Base-by-base conservation (phyloP, 2,888 invertebrate species). In the Octonoba sinensis region DNA sequence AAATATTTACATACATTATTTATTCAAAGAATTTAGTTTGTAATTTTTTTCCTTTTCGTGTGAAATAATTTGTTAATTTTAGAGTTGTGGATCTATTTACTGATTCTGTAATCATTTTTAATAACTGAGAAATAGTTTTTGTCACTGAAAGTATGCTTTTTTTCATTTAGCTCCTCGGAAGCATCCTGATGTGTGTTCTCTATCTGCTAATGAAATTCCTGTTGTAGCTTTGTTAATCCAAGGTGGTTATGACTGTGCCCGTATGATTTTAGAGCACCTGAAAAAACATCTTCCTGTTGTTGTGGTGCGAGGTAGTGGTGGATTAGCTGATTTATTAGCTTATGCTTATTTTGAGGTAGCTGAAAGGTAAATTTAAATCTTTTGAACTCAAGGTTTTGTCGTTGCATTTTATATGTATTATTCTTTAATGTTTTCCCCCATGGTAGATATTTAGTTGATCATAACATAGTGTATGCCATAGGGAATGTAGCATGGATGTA, bases 201-300 rank as follows among this genome's bases (percentile, higher is more conserved):
- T 83, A 44, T 77, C 77, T 2, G n/a, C 77, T 16, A 79, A 77
- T 66, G 85, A 85, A 18, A 86, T 88, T 12, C 89, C 89, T 12
- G 87, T 89, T n/a, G 87, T 89, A 15, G 87, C 88, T 12, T 84
- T 89, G 27, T 82, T 89, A 44, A 86, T 89, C 22, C 88, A 89
- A 84, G 89, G 89, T 4, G 88, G 87, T 11, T 87, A 87, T 46
- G 84, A 86, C 16, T 87, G 87, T 67, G 87, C 88, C 2, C 87
- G 88, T 54, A 86, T 88, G 56, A 86, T 88, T n/a, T 81, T 88
- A 24, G 87, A 86, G 66, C 87, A 88, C 77, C 84, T 89, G 16
- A 87, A 87, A 65, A 87, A 87, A 67, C 87, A 87, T 75, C 87
- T 88, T 82, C 88, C 89, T 18, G 87, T 89, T 8, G 86, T 89